These are phyloP conservation scores for Byasa hedistus DNA, from an alignment of 2,888 invertebrate species.

Conservation along the genomic window DNA sequence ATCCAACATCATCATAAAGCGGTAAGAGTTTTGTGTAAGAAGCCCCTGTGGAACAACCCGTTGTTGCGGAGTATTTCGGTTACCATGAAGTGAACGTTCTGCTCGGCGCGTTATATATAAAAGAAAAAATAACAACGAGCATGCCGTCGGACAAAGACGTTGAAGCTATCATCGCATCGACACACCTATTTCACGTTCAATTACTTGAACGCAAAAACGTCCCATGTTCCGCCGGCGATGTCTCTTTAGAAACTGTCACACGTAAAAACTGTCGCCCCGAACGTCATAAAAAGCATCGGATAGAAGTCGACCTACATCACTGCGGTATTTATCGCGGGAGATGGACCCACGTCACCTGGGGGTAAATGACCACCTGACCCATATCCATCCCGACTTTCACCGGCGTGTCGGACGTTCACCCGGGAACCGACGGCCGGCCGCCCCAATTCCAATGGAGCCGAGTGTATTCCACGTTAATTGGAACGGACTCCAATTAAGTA, in stretches of 20 bases:
- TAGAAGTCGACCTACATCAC: slow-evolving; percentile 27
- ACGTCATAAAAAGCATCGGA: slow-evolving; percentile 22
- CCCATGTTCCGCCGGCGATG: no score
- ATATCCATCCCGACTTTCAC: slow-evolving; percentile 75
- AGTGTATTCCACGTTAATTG: slow-evolving; percentile 68
- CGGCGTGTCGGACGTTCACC: slow-evolving; percentile 67
- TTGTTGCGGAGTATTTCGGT: no score
- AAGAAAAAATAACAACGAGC: no score
- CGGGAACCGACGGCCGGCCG: slow-evolving; percentile 69
- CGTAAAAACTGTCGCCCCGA: slow-evolving; percentile 8
- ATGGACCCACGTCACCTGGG: slow-evolving; percentile 57
- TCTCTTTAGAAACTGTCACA: slow-evolving; percentile 12
- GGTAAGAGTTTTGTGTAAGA: no score
- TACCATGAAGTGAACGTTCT: no score
- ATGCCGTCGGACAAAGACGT: slow-evolving; percentile 1
- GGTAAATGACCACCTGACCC: slow-evolving; percentile 78
- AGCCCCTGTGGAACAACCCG: no score
- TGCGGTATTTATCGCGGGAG: slow-evolving; percentile 36
- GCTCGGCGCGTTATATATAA: no score
- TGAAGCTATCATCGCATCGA: not conserved
- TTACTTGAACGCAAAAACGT: slow-evolving; percentile 4
- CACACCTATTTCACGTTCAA: slow-evolving; percentile 8
- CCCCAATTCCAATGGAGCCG: slow-evolving; percentile 68
- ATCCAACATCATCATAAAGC: no score
- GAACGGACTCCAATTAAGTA: slow-evolving; percentile 77